Evolutionary conservation across 2,113 vertebrate species (phyloP), one percentile per base, ranked within the genome.

Genomic region (Symphodus melops): DNA sequence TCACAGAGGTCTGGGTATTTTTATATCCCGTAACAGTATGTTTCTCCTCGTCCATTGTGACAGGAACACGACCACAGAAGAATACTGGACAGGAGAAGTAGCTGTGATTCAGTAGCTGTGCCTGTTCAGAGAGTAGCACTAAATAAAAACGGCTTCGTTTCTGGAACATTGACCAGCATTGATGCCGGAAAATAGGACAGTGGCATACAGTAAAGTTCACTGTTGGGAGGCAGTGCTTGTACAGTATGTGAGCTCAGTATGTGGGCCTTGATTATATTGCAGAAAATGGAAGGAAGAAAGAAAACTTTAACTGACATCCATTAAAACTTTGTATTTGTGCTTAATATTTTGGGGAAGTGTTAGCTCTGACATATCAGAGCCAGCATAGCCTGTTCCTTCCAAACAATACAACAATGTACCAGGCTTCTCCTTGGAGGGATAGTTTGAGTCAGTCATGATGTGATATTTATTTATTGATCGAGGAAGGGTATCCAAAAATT

Each of bases 141-240:
- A 51, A 67, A 72, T 51, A 57, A 75, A 79, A 71, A 55, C 28
- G 14, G 57, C 61, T 71, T 53, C 60, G 59, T 77, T 79, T 86
- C 64, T 77, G 54, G 69, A 76, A 72, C 57, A 77, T 17, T 72
- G 63, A 74, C 61, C 65, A 74, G 65, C 33, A n/a, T 54, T 61
- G 58, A 75, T 62, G 59, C 70, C 66, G 58, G 44, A 66, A 83
- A 85, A 75, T 53, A 75, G 74, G 68, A 81, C 75, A 86, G 67
- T 44, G 16, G 51, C 37, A 33, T 63, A 68, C 59, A 72, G 63
- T 41, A 36, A 19, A 56, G 75, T 39, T 17, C 51, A 70, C 69
- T 66, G 41, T 42, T 23, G 39, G 56, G 53, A 23, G 41, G 10
- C 9, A 23, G 49, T 39, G 49, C 49, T 37, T 59, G 60, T 4